A percentile compares a stretch with the other conserved stretches of the same genome.
phyloP scores from a whole-genome alignment of 2,113 vertebrate genomes.

The Menura novaehollandiae region DNA sequence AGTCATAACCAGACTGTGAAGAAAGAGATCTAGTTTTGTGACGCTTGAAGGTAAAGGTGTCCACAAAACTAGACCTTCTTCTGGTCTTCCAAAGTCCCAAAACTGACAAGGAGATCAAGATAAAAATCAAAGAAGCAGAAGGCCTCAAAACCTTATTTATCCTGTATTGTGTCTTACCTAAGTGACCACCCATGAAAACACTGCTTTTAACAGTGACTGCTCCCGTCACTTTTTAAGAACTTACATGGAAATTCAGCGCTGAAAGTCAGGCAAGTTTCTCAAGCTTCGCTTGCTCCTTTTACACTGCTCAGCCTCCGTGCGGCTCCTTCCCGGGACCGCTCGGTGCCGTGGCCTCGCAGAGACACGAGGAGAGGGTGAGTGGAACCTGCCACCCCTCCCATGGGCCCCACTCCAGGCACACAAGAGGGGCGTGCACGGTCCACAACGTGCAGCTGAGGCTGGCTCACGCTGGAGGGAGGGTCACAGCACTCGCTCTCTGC shows the following conservation, averaged over 20 bases:
- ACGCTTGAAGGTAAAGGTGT: background rate
- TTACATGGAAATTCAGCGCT: background rate
- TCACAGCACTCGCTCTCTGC: background rate
- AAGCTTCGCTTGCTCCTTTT: background rate
- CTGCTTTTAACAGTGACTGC: background rate
- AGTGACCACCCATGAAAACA: fast-evolving
- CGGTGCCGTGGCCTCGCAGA: background rate
- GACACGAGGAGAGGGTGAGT: fast-evolving
- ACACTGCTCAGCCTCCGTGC: fast-evolving
- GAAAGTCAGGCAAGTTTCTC: background rate
- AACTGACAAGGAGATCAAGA: background rate
- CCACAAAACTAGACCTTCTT: background rate
- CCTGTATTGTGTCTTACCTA: background rate
- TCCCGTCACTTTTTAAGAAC: background rate
- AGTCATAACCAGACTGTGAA: background rate
- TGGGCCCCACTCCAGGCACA: fast-evolving
- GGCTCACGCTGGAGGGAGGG: fast-evolving
- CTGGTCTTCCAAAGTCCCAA: background rate
- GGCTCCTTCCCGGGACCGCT: fast-evolving
- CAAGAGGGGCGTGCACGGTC: fast-evolving
- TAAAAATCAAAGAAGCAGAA: background rate
- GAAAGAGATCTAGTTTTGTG: background rate
- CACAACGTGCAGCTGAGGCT: no score
- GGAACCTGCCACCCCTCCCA: fast-evolving
- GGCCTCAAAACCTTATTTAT: background rate